Evolutionary conservation across 2,113 vertebrate genomes (phyloP).

Genomic region (Notarius quadriscutis): DNA sequence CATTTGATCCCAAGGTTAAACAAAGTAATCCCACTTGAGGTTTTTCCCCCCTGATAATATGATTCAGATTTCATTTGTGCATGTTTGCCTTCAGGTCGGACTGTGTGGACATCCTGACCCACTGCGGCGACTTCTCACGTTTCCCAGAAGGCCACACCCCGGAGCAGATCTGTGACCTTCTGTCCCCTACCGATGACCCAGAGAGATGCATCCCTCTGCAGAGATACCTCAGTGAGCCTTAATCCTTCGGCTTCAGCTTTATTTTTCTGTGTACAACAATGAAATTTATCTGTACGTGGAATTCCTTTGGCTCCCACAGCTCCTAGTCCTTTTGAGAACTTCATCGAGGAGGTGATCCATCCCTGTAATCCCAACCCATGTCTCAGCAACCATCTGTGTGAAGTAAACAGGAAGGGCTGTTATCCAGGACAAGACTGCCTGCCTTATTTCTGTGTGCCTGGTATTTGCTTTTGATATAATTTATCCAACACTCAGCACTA

Average conservation of each 20-base stretch:
- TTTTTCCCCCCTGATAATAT: neutral
- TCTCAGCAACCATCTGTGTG: conserved; percentile 88
- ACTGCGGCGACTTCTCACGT: conserved; percentile 89
- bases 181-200: conserved; percentile 89
- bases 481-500: neutral
- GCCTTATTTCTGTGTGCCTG: conserved; percentile 88
- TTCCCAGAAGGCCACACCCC: conserved; percentile 90
- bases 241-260: neutral
- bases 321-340: conserved; percentile 83
- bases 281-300: neutral
- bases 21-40: neutral
- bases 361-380: conserved; percentile 98
- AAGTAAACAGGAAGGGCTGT: conserved; percentile 94
- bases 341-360: conserved; percentile 90
- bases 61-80: neutral
- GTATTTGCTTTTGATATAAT: conserved; percentile 61
- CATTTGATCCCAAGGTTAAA: conserved; percentile 18
- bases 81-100: conserved; percentile 80
- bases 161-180: conserved; percentile 91
- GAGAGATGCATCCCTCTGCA: conserved; percentile 92
- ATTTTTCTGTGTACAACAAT: neutral
- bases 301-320: conserved; percentile 64
- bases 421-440: conserved; percentile 82
- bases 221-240: conserved; percentile 90
- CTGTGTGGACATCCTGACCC: conserved; percentile 94